These are phyloP conservation scores for Phyllotreta striolata DNA, from an alignment of 2,888 invertebrate species.

Conservation along the genomic window DNA sequence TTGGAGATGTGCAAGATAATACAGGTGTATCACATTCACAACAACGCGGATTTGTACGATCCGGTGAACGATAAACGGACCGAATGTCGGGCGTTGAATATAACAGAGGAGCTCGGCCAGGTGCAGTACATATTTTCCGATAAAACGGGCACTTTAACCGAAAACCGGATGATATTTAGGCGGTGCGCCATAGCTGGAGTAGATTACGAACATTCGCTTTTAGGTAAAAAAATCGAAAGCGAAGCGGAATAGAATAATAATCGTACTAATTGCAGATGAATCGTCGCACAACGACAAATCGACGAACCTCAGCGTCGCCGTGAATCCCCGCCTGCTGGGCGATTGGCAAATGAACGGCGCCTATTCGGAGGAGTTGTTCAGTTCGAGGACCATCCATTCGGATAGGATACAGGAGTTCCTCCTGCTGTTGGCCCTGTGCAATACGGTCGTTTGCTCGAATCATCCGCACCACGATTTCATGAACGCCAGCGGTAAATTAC, in stretches of 20 bases:
- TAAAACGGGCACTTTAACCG: slow-evolving; percentile 97
- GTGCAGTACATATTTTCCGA: slow-evolving; percentile 95
- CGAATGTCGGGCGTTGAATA: slow-evolving; percentile 94
- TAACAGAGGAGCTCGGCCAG: slow-evolving; percentile 97
- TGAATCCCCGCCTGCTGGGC: slow-evolving; percentile 65
- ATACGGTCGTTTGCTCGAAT: slow-evolving; percentile 93
- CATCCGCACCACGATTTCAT: slow-evolving; percentile 80
- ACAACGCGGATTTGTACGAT: slow-evolving; percentile 89
- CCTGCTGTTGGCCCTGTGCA: slow-evolving; percentile 90
- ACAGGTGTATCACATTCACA: slow-evolving; percentile 94
- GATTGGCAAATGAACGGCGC: slow-evolving; percentile 59
- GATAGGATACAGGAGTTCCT: slow-evolving; percentile 88
- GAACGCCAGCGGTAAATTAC: slow-evolving; percentile 69
- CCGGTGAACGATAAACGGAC: slow-evolving; percentile 80
- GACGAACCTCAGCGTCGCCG: slow-evolving; percentile 59
- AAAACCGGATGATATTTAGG: slow-evolving; percentile 97
- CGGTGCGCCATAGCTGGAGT: slow-evolving; percentile 82
- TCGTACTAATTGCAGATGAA: slow-evolving; percentile 7
- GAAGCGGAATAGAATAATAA: too few species aligned
- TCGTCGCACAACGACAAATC: slow-evolving; percentile 37
- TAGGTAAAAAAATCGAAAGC: too few species aligned
- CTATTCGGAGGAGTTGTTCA: slow-evolving; percentile 51
- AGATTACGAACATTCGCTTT: slow-evolving; percentile 11
- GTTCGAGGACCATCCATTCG: slow-evolving; percentile 64
- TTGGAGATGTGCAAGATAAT: slow-evolving; percentile 95